phyloP scores from a whole-genome alignment of 2,797 vertebrate genomes.

The Ciconia nigra region DNA sequence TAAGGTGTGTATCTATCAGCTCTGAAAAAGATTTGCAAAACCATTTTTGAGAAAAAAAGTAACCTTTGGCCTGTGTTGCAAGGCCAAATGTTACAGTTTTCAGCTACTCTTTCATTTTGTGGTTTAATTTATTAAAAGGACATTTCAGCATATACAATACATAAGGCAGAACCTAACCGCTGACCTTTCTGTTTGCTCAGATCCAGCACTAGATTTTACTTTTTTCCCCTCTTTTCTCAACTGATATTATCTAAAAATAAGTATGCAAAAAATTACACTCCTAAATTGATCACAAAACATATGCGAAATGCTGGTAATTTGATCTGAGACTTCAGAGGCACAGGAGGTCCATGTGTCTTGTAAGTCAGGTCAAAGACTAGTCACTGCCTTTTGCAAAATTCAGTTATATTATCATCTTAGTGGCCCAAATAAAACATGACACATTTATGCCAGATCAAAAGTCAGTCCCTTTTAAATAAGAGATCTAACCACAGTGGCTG shows the following conservation, averaged over 20 bases:
- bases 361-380: not conserved
- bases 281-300: not conserved
- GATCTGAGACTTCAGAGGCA: not conserved
- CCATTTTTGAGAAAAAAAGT: slow-evolving; percentile 82
- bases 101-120: slow-evolving; percentile 18
- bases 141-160: slow-evolving; percentile 45
- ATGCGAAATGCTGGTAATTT: not conserved
- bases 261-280: not conserved
- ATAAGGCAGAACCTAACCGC: not conserved
- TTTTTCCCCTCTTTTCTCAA: not conserved
- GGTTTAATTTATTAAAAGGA: slow-evolving; percentile 15
- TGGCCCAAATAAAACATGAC: not conserved
- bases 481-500: not conserved
- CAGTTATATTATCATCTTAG: not conserved
- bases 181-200: slow-evolving; percentile 14
- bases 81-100: slow-evolving; percentile 48
- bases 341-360: not conserved
- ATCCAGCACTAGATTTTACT: not conserved
- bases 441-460: not conserved
- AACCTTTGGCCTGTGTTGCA: slow-evolving; percentile 66
- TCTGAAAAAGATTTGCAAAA: slow-evolving; percentile 87
- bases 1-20: slow-evolving; percentile 87
- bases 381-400: slow-evolving; percentile 18
- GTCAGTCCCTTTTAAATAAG: not conserved
- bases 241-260: not conserved